phyloP scores from a whole-genome alignment of 2,888 invertebrate genomes.

The Clistopyga incitator region DNA sequence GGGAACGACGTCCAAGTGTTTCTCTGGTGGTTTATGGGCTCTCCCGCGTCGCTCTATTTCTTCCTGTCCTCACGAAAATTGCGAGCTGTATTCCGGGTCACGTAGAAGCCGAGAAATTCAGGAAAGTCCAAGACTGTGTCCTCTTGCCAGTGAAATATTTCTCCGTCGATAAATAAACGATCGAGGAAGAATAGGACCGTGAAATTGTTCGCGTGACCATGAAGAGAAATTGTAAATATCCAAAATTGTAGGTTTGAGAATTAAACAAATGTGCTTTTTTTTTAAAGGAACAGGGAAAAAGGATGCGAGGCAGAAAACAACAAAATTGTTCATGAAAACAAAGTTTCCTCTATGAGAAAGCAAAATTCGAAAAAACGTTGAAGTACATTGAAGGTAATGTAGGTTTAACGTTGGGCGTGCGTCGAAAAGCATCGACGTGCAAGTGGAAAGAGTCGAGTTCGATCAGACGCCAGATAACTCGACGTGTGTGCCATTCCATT shows the following conservation, averaged over 20 bases:
- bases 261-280: too few relatives aligned
- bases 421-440: conserved; percentile 7
- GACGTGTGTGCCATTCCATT: conserved; percentile 13
- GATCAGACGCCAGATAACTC: conserved; percentile 43
- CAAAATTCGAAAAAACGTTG: not conserved
- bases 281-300: too few relatives aligned
- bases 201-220: not conserved
- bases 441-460: conserved; percentile 38
- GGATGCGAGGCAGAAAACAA: not conserved
- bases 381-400: conserved; percentile 4
- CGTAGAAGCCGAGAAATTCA: not conserved
- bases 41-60: not conserved
- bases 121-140: not conserved
- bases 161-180: not conserved
- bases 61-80: not conserved
- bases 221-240: not conserved
- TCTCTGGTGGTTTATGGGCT: conserved; percentile 2
- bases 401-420: not conserved
- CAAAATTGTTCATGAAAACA: not conserved
- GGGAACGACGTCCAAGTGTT: not conserved
- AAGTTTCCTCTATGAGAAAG: too few relatives aligned
- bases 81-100: conserved; percentile 1
- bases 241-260: too few relatives aligned
- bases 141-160: not conserved
- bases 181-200: not conserved